Percentiles rank a stretch among this genome's conserved stretches.
Conservation (phyloP, 2,113 vertebrate genomes). For the Cyanocitta stelleri region DNA sequence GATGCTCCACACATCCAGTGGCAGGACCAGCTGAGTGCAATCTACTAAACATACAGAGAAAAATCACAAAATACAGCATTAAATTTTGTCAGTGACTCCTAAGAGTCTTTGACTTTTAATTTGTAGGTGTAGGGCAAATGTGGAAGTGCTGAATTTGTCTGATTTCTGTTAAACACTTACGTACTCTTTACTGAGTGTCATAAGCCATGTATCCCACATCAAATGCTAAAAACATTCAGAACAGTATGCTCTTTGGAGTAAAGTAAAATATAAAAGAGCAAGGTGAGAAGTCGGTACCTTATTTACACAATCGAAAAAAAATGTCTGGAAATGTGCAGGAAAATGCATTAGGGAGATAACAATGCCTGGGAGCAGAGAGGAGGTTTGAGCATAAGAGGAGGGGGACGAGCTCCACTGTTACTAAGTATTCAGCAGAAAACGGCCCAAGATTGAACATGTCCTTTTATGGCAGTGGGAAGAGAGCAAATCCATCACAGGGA, state of each 20-base stretch:
- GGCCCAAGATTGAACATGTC: neutral
- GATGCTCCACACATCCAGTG: neutral
- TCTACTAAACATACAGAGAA: neutral
- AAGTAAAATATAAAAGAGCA: slow-evolving; percentile 39
- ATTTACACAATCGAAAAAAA: neutral
- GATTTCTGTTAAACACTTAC: neutral
- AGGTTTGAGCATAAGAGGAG: neutral
- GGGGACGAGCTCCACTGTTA: neutral
- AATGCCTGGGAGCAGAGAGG: neutral
- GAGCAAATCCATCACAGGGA: slow-evolving; percentile 5
- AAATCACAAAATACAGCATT: neutral
- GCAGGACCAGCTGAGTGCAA: neutral
- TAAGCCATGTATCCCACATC: neutral
- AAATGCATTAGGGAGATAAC: slow-evolving; percentile 2
- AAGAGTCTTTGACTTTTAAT: neutral
- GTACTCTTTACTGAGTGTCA: neutral
- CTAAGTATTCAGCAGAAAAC: neutral
- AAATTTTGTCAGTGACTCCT: neutral
- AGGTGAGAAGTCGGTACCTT: slow-evolving; percentile 12
- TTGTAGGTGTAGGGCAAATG: neutral
- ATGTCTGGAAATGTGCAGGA: neutral
- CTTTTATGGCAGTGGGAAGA: neutral
- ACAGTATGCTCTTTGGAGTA: neutral
- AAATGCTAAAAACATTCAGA: neutral
- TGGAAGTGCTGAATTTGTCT: neutral